phyloP scores from a whole-genome alignment of 2,797 vertebrate species.

The Myiotriccus ornatus region DNA sequence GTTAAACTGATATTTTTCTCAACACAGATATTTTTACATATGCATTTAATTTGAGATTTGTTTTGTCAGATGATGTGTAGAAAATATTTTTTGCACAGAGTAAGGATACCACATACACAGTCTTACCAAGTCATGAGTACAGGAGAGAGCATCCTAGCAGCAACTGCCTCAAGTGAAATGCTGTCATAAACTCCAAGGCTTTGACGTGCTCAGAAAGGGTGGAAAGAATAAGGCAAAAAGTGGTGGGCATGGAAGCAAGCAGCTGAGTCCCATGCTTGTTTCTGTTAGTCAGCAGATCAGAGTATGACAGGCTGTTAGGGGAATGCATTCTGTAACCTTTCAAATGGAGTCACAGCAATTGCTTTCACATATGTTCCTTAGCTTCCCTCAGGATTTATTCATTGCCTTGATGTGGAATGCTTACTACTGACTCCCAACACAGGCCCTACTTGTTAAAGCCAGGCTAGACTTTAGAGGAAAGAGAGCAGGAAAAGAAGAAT shows the following conservation, averaged over 20 bases:
- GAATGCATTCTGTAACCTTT: slow-evolving; percentile 22
- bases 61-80: background rate
- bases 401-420: background rate
- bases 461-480: background rate
- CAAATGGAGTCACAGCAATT: slow-evolving; percentile 33
- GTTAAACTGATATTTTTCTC: background rate
- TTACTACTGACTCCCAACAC: background rate
- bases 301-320: background rate
- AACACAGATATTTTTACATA: background rate
- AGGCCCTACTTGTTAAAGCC: background rate
- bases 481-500: background rate
- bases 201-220: background rate
- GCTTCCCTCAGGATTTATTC: background rate
- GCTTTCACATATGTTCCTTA: slow-evolving; percentile 18
- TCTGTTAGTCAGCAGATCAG: slow-evolving; percentile 31
- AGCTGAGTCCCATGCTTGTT: background rate
- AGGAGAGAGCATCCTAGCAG: background rate
- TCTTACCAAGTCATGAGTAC: background rate
- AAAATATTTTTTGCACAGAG: background rate
- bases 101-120: background rate
- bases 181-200: background rate
- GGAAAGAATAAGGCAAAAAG: background rate
- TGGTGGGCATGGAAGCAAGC: background rate
- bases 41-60: background rate
- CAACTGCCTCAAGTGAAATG: background rate